These are phyloP conservation scores for Drosophila seclusa DNA, from an alignment of 2,888 invertebrate genomes.

Conservation along the genomic window DNA sequence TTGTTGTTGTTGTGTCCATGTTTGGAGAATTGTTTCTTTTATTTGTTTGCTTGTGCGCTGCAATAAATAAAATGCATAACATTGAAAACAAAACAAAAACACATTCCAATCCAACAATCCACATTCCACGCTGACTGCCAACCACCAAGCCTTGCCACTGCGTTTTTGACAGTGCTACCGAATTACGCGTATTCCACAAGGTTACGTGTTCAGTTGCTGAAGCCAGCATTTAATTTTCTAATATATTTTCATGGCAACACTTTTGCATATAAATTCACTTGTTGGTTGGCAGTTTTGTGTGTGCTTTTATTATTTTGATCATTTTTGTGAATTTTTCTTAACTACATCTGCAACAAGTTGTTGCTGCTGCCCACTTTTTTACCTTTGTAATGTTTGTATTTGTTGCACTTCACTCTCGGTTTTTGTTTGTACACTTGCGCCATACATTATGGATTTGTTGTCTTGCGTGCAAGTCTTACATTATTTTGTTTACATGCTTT, in stretches of 20 bases:
- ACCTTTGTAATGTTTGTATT: conserved; percentile 81
- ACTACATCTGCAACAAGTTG: conserved; percentile 29
- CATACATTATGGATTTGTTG: conserved; percentile 50
- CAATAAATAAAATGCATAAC: conserved; percentile 33
- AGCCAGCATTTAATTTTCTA: conserved; percentile 24
- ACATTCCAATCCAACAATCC: conserved; percentile 13
- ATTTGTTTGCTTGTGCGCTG: conserved; percentile 31
- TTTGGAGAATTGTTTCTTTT: conserved; percentile 36
- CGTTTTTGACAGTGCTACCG: conserved; percentile 74
- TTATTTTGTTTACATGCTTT: conserved; percentile 57
- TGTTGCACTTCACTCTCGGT: conserved; percentile 70
- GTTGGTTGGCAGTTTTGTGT: conserved; percentile 11
- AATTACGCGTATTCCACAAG: conserved; percentile 85
- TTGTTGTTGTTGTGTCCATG: conserved; percentile 61
- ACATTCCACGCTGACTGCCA: conserved; percentile 12
- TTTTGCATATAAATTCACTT: not conserved
- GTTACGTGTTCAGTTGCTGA: conserved; percentile 82
- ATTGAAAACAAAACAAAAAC: conserved; percentile 7
- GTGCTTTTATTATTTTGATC: conserved; percentile 21
- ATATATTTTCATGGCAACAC: not conserved
- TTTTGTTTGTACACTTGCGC: conserved; percentile 22
- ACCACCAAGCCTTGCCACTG: conserved; percentile 39
- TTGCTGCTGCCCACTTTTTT: conserved; percentile 67
- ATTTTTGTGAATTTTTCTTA: conserved; percentile 39
- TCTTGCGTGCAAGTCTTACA: conserved; percentile 27